Base-by-base conservation (phyloP, 2,113 vertebrate genomes). In the Plotosus lineatus region DNA sequence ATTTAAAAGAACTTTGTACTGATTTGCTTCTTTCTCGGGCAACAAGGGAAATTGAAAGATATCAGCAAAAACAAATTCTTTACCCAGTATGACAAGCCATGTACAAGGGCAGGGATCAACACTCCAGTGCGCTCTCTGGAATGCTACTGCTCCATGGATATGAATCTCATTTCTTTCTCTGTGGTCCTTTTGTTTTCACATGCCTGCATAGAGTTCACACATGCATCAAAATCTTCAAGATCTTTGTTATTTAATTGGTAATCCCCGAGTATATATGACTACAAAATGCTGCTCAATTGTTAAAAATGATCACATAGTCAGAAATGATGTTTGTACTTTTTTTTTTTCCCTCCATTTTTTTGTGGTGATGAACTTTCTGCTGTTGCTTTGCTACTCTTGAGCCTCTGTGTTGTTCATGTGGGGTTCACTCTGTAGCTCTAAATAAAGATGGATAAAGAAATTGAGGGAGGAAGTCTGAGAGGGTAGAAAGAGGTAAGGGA, bases 161-260 rank as follows among this genome's bases (percentile, higher is more conserved):
- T 84, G 75, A 86, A 74, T 83, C 78, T 60, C 33, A 71, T 86
- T 83, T 80, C 26, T 77, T 55, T 58, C 21, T 83, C 78, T 85
- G 84, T 84, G 48, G 84, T 15, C 38, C 79, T 85, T 85, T 86
- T 83, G 80, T 85, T 84, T 63, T 31, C 17, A 6, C 36, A 21
- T 7, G 40, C 28, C 60, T 33, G 66, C 53, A 21, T 46, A 33
- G 48, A 50, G 17, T 17, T 46, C 69, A 12, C n/a, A 33, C 28
- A 33, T 36, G 4, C 19, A 10, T 28, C 63, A 26, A 31, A 15
- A 42, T 28, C 65, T 79, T 71, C 10, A 15, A 21, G 15, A 8
- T 56, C 51, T 58, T 46, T 46, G n/a, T 58, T 38, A 55, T 31
- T 53, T 0, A 33, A 33, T 42, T 42, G 23, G 8, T n/a, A 51